Evolutionary conservation across 2,888 invertebrate genomes (phyloP).

Genomic region (Trachelus troglodyta): DNA sequence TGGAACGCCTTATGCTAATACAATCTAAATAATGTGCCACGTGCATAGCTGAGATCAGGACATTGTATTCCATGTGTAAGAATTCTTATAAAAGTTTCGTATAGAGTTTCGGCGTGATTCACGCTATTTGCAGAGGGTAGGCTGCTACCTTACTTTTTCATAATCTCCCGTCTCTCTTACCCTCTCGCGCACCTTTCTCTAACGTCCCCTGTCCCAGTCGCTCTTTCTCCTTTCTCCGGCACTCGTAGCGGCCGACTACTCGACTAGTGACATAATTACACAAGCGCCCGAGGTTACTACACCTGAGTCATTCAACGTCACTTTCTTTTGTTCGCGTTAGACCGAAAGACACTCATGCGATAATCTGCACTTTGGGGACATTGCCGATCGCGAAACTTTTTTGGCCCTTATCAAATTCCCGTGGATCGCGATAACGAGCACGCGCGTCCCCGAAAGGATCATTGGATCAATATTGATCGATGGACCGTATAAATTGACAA

Average conservation of each 20-base stretch:
- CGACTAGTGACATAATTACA: slow-evolving; percentile 62
- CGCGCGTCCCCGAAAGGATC: neutral
- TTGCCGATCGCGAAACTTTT: neutral
- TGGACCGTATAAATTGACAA: neutral
- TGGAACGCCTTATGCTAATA: neutral
- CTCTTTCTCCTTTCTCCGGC: slow-evolving; percentile 20
- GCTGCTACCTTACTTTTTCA: slow-evolving; percentile 12
- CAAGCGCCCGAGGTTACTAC: slow-evolving; percentile 51
- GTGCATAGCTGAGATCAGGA: neutral
- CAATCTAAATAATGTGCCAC: neutral
- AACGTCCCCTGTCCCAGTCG: slow-evolving; percentile 26
- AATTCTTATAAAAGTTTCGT: neutral
- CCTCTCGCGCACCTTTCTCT: slow-evolving; percentile 30
- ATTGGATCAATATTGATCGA: neutral
- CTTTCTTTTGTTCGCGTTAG: slow-evolving; percentile 50
- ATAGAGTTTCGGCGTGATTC: slow-evolving; percentile 47
- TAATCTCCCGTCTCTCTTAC: neutral
- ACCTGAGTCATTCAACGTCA: slow-evolving; percentile 57
- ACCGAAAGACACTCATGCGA: neutral
- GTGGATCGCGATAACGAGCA: neutral
- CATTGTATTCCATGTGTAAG: neutral
- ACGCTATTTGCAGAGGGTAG: slow-evolving; percentile 47
- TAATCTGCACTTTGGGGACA: neutral
- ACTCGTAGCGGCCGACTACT: neutral
- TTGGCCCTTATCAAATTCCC: neutral